Percentiles rank a stretch among this genome's conserved stretches.
Conservation (phyloP, 2,888 invertebrate genomes). For the Phrixothrix hirtus region DNA sequence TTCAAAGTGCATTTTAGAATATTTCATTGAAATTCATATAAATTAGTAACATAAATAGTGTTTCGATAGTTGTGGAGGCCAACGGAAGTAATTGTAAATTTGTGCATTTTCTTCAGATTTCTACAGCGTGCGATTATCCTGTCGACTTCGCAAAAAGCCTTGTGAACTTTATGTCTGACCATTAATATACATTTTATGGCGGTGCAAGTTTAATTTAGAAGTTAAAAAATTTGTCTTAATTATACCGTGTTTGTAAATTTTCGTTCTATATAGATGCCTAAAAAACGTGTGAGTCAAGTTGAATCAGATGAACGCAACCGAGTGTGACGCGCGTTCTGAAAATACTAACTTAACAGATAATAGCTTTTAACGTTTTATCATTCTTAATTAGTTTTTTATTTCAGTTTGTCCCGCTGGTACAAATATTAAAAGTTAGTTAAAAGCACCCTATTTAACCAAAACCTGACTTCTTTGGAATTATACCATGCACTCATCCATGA, state of each 20-base stretch:
- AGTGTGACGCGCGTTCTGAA: constrained; percentile 23
- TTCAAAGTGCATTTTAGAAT: too few species aligned
- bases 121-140: constrained; percentile 5
- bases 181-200: constrained; percentile 17
- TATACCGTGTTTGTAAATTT: constrained; percentile 12
- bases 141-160: constrained; percentile 9
- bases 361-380: constrained; percentile 15
- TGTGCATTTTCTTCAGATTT: constrained; percentile 2
- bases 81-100: constrained; percentile 20
- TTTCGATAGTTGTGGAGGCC: constrained; percentile 9
- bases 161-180: constrained; percentile 5
- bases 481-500: neutral
- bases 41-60: too few species aligned
- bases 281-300: constrained; percentile 29
- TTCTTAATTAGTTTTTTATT: constrained; percentile 16
- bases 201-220: constrained; percentile 11
- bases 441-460: neutral
- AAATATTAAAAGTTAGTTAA: neutral
- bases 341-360: constrained; percentile 23
- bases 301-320: constrained; percentile 20
- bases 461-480: neutral
- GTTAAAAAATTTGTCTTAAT: constrained; percentile 10
- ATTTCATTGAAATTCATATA: neutral
- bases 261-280: constrained; percentile 8
- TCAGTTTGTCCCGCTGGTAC: neutral